Evolutionary conservation across 2,888 invertebrate genomes (phyloP), one percentile per base, ranked within the genome.

Genomic region (Bimastos eiseni): DNA sequence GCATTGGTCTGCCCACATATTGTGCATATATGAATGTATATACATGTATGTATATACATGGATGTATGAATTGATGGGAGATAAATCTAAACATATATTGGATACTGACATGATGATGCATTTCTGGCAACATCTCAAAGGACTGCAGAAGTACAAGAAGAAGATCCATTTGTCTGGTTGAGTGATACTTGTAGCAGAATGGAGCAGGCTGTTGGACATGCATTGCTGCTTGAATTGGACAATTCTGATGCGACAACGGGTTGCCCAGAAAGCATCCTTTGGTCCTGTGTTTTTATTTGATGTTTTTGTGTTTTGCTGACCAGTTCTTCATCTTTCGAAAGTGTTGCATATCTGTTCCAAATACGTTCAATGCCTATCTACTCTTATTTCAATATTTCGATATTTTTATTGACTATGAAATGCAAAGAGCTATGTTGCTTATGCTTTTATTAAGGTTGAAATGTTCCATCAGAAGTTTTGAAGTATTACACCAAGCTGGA

Each of bases 21-120:
- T 36, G 19, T 86, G 37, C n/a, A 34, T 86, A 86, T 37, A 15
- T 86, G 86, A 86, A 36, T 86, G n/a, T 86, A 19, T 34, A 86
- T 86, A 24, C n/a, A 86, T 86, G 83, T 83, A 83, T 83, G n/a
- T 11, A 34, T n/a, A 84, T 84, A 84, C 30, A 84, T 84, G 84
- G 30, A 37, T 86, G 86, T 21, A 70, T 11, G 70, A 70, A 70
- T 70, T 70, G 70, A 70, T 70, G 70, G 30, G 70, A 11, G 70
- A 70, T n/a, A 70, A n/a, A 70, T 70, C 70, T 70, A 70, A 11
- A 70, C n/a, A 70, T n/a, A 11, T 70, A 70, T n/a, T 70, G 70
- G 70, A 70, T n/a, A 70, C n/a, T 70, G 11, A 30, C n/a, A 17
- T 70, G n/a, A n/a, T 70, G 70, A 30, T n/a, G n/a, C n/a, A n/a